These are phyloP conservation scores for Lagodon rhomboides DNA, from an alignment of 2,797 vertebrate species.

Conservation along the genomic window DNA sequence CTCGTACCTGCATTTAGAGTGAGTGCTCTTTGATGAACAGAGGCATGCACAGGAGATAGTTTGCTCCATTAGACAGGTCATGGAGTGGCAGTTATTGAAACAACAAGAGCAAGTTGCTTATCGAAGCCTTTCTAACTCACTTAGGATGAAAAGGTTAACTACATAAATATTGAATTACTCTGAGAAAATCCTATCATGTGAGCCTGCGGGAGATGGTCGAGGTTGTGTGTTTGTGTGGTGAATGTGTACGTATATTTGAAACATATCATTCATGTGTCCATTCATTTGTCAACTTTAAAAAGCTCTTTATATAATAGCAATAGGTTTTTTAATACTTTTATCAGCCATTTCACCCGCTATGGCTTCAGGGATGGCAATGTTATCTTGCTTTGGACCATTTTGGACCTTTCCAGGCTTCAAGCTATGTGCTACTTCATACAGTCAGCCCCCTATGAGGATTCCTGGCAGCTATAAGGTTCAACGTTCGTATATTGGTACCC, in stretches of 20 bases:
- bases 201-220: constrained; percentile 14
- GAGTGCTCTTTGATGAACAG: constrained; percentile 22
- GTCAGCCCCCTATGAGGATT: too few species aligned
- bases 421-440: too few species aligned
- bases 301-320: neutral
- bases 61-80: constrained; percentile 43
- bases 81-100: constrained; percentile 45
- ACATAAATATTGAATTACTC: constrained; percentile 44
- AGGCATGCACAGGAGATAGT: constrained; percentile 23
- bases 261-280: neutral
- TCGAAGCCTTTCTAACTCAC: constrained; percentile 51
- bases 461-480: too few species aligned
- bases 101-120: constrained; percentile 38
- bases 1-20: constrained; percentile 31
- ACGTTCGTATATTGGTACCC: too few species aligned
- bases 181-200: constrained; percentile 34
- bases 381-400: neutral
- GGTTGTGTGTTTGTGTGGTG: neutral
- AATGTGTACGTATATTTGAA: neutral
- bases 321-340: neutral
- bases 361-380: neutral
- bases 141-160: constrained; percentile 63
- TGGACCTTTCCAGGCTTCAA: too few species aligned
- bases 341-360: neutral
- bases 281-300: neutral